Percentiles rank a stretch among this genome's conserved stretches.
Conservation (phyloP, 2,888 invertebrate species). For the Rotaria sp. region DNA sequence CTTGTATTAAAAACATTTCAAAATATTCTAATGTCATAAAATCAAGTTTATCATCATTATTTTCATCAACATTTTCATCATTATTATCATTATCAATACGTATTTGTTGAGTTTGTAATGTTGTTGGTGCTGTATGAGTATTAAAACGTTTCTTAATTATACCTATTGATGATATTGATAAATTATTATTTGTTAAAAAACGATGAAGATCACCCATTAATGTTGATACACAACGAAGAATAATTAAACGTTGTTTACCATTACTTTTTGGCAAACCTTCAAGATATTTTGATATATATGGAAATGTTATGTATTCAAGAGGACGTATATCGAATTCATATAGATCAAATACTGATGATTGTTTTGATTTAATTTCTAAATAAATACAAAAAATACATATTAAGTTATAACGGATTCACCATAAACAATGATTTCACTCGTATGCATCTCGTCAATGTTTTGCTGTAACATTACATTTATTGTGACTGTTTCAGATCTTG, state of each 20-base stretch:
- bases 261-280: background rate
- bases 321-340: constrained; percentile 18
- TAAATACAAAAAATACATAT: background rate
- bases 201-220: constrained; percentile 12
- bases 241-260: background rate
- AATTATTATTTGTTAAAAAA: background rate
- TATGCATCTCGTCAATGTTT: too few species aligned
- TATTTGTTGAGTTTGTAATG: constrained; percentile 16
- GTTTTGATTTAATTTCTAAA: background rate
- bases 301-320: background rate
- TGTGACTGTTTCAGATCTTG: too few species aligned
- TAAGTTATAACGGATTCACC: background rate
- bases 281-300: background rate
- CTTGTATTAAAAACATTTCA: background rate
- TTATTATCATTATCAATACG: background rate
- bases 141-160: background rate
- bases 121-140: constrained; percentile 3
- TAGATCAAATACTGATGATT: background rate
- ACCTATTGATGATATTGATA: background rate
- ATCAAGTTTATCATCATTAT: constrained; percentile 3
- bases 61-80: background rate
- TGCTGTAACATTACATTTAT: too few species aligned
- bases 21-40: background rate
- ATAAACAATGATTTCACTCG: background rate
- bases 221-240: background rate